Percentiles rank a stretch among this genome's conserved stretches.
Evolutionary conservation across 2,113 vertebrate species (phyloP).

Genomic region (Ceyx cyanopectus): DNA sequence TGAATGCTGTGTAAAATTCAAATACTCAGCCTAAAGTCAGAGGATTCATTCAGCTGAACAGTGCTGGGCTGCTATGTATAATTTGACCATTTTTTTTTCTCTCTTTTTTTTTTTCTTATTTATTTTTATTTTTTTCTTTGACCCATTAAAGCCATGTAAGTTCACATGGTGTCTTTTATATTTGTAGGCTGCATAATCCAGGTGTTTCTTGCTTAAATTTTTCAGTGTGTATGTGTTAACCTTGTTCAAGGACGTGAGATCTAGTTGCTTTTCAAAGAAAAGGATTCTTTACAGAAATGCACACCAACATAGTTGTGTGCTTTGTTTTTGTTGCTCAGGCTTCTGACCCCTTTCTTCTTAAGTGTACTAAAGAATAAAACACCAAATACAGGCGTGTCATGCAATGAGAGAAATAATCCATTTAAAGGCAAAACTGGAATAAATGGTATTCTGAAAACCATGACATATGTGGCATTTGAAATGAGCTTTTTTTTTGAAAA

Average conservation of each 20-base stretch:
- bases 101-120: background rate
- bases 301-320: background rate
- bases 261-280: background rate
- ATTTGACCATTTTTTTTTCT: background rate
- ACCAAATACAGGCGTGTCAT: background rate
- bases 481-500: background rate
- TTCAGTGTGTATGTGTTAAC: background rate
- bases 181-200: background rate
- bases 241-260: background rate
- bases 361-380: background rate
- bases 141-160: background rate
- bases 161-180: background rate
- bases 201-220: background rate
- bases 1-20: background rate
- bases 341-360: background rate
- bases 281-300: background rate
- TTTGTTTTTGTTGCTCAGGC: background rate
- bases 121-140: background rate
- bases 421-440: background rate
- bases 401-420: background rate
- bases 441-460: background rate
- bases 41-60: background rate
- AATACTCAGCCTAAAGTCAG: background rate
- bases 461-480: background rate
- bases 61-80: background rate